Evolutionary conservation across 1,140 invertebrate genomes (phyloP).

Genomic region (Drosophila neocordata): DNA sequence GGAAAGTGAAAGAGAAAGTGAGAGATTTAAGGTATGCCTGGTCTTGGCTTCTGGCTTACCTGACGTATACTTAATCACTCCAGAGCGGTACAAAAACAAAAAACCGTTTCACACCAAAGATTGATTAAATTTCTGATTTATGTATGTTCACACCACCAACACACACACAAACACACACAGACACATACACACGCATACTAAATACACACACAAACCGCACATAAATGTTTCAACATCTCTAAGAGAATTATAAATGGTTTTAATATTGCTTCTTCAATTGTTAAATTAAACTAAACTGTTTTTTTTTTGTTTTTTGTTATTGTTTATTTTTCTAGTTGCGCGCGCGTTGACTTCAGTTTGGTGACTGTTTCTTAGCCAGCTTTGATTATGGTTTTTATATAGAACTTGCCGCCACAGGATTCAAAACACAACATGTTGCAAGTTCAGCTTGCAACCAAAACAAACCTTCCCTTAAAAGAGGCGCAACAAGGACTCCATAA

Average conservation of each 20-base stretch:
- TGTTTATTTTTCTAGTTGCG: conserved; percentile 23
- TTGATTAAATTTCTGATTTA: conserved; percentile 74
- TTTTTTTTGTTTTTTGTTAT: conserved; percentile 10
- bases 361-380: conserved; percentile 41
- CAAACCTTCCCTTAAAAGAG: conserved; percentile 46
- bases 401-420: conserved; percentile 51
- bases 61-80: conserved; percentile 68
- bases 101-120: conserved; percentile 62
- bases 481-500: background rate
- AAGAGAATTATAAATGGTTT: conserved; percentile 13
- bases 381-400: conserved; percentile 58
- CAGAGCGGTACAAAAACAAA: conserved; percentile 27
- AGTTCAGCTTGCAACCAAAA: conserved; percentile 55
- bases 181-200: conserved; percentile 7
- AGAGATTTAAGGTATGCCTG: conserved; percentile 36
- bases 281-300: conserved; percentile 28
- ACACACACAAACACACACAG: conserved; percentile 25
- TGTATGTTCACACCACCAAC: conserved; percentile 40
- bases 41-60: conserved; percentile 54
- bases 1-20: background rate
- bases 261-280: conserved; percentile 4
- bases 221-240: background rate
- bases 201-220: conserved; percentile 3
- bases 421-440: conserved; percentile 79
- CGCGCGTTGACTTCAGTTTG: conserved; percentile 53